Evolutionary conservation across 2,113 vertebrate genomes (phyloP).

Genomic region (Atlantisia rogersi): DNA sequence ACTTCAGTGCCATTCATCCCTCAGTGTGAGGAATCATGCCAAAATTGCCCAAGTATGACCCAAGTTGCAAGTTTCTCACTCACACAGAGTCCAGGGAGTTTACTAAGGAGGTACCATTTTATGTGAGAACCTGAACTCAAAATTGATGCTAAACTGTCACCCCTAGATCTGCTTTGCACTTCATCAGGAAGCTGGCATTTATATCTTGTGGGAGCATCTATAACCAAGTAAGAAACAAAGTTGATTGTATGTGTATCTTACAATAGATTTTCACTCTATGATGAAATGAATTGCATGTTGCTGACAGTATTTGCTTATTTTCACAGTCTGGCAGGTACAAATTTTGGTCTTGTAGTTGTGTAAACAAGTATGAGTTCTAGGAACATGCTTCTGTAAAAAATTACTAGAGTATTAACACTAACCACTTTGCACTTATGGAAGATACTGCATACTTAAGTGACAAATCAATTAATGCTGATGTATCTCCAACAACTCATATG

Average conservation of each 20-base stretch:
- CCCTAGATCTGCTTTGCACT: neutral
- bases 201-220: neutral
- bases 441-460: neutral
- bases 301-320: neutral
- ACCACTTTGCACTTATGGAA: neutral
- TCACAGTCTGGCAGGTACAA: neutral
- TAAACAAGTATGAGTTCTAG: slow-evolving; percentile 10
- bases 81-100: neutral
- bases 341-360: neutral
- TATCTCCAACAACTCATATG: neutral
- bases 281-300: neutral
- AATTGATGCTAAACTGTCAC: neutral
- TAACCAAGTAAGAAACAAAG: neutral
- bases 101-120: neutral
- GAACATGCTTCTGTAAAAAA: neutral
- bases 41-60: neutral
- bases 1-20: neutral
- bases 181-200: neutral
- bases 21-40: neutral
- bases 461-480: neutral
- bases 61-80: neutral
- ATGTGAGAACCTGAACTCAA: neutral
- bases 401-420: neutral
- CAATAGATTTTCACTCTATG: neutral
- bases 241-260: neutral